Evolutionary conservation across 2,888 invertebrate genomes (phyloP).

Genomic region (Agapostemon virescens): DNA sequence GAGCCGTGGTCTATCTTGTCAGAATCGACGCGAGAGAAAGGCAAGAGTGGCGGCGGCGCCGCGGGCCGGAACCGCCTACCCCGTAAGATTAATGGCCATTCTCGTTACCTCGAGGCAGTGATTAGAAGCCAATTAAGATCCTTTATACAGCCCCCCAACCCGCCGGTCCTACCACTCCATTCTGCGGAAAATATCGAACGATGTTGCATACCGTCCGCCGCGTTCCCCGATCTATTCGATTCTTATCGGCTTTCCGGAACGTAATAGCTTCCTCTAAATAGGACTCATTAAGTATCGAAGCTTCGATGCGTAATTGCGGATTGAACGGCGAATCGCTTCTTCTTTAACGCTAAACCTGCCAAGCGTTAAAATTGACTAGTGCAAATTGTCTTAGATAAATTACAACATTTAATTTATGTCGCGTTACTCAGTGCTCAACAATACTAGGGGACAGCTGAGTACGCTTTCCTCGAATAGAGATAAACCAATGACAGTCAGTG

Average conservation of each 20-base stretch:
- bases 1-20: constrained; percentile 46
- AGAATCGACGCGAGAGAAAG: constrained; percentile 32
- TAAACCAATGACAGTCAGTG: too few species aligned
- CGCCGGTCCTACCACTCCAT: constrained; percentile 1
- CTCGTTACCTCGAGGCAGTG: constrained; percentile 56
- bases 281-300: constrained; percentile 6
- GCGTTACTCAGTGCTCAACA: too few species aligned
- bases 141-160: constrained; percentile 43
- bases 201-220: constrained; percentile 12
- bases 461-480: too few species aligned
- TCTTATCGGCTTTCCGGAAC: background rate
- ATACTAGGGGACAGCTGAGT: too few species aligned
- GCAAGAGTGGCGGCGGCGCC: constrained; percentile 36
- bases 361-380: too few species aligned
- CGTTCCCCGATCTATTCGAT: background rate
- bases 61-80: constrained; percentile 34
- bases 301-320: background rate
- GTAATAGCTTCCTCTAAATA: background rate
- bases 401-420: too few species aligned
- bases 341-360: too few species aligned
- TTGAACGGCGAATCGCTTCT: background rate
- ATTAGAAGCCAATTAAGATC: constrained; percentile 66
- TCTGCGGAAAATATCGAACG: constrained; percentile 39
- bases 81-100: constrained; percentile 58
- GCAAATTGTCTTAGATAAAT: too few species aligned